A percentile compares a stretch with the other conserved stretches of the same genome.
These are phyloP conservation scores for Drosophila arizonae DNA, from an alignment of 1,140 invertebrate genomes.

Conservation along the genomic window DNA sequence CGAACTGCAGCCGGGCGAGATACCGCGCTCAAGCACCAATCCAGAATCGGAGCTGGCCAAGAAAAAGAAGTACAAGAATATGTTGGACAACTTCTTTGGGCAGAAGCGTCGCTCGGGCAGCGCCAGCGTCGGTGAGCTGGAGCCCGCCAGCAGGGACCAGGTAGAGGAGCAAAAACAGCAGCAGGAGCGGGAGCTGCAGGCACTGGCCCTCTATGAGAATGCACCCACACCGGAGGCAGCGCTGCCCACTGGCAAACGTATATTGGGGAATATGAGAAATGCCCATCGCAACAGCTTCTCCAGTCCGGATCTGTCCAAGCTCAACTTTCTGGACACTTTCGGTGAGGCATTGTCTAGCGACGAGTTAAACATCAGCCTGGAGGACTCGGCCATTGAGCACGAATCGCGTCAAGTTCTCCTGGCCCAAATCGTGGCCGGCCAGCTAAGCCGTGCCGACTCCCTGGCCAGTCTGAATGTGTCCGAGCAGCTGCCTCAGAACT, in stretches of 20 bases:
- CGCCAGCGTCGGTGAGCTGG: slow-evolving; percentile 55
- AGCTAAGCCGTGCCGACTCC: slow-evolving; percentile 55
- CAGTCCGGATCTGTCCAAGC: slow-evolving; percentile 76
- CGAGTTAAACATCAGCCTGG: slow-evolving; percentile 68
- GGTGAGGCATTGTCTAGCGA: slow-evolving; percentile 56
- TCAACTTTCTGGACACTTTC: slow-evolving; percentile 71
- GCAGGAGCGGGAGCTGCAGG: slow-evolving; percentile 5
- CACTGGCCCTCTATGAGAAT: slow-evolving; percentile 59
- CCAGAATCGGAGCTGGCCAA: slow-evolving; percentile 77
- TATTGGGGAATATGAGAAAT: slow-evolving; percentile 33
- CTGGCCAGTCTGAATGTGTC: slow-evolving; percentile 75
- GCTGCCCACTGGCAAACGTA: slow-evolving; percentile 16
- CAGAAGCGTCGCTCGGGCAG: slow-evolving; percentile 72
- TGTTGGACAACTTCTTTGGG: slow-evolving; percentile 74
- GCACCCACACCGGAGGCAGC: slow-evolving; percentile 49
- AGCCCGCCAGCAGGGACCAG: neutral
- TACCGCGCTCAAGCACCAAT: slow-evolving; percentile 75
- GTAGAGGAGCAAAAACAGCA: neutral
- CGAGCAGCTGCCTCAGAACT: slow-evolving; percentile 71
- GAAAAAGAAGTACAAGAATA: slow-evolving; percentile 78
- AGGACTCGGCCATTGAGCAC: slow-evolving; percentile 62
- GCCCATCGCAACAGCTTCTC: slow-evolving; percentile 80
- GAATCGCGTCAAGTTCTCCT: slow-evolving; percentile 42
- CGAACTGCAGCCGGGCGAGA: slow-evolving; percentile 56
- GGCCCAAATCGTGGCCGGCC: slow-evolving; percentile 37